Evolutionary conservation across 2,797 vertebrate species (phyloP), one percentile per base, ranked within the genome.

Genomic region (Coregonus ussuriensis): DNA sequence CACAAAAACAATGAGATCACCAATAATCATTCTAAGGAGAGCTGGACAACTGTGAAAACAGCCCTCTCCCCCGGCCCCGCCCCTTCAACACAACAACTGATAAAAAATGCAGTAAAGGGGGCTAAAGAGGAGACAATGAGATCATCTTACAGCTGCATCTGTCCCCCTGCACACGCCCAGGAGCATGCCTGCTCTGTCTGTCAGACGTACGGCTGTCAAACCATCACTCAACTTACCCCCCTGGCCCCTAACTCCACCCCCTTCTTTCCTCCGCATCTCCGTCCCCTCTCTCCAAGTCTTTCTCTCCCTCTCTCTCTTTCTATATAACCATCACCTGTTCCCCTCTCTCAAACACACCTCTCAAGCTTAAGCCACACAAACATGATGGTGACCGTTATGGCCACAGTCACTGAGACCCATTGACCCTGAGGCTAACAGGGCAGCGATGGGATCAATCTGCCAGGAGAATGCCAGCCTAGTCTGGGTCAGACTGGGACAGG

Each of bases 31-130:
- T 67, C 41, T 69, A 59, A 80, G 77, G 53, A 81, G 75, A 81
- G 83, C 63, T 37, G 47, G 82, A 74, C 89, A 89, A 90, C 90
- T 90, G 88, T 86, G 83, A 85, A 87, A 89, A 89, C 90, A 89
- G 21, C 59, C 65, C 67, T 59, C 13, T 54, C 52, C 66, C 25
- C 35, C 54, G 14, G 0, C 0, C 25, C 35, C n/a, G 18, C 59
- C 75, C 67, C 65, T n/a, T 54, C 74, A 4, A 31, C 16, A 79
- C 79, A 80, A 72, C 84, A 84, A 84, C 82, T 87, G 79, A 83
- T 63, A 63, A 13, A 35, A 83, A 67, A 82, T 66, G 75, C 82
- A 77, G 67, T 4, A 54, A 76, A 76, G 75, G 74, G 80, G 79
- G 47, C 78, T 74, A 75, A 79, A 79, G 86, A 85, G 21, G 81